Evolutionary conservation across 2,797 vertebrate genomes (phyloP).

Genomic region (Pangasius djambal): DNA sequence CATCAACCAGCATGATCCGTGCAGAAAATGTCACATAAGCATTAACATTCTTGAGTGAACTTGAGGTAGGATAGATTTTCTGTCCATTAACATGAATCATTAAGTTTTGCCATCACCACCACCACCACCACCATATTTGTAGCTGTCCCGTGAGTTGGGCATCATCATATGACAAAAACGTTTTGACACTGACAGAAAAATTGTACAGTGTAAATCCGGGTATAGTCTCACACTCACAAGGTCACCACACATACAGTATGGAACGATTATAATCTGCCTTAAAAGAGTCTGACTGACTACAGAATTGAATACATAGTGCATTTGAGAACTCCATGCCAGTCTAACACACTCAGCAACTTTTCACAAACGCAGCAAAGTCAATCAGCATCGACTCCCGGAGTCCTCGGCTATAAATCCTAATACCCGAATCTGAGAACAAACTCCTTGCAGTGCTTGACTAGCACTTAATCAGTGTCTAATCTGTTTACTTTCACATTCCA

Average conservation of each 20-base stretch:
- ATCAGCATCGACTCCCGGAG: slow-evolving; percentile 14
- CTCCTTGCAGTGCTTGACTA: slow-evolving; percentile 37
- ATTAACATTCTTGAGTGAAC: background rate
- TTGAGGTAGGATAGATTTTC: background rate
- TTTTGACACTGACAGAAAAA: background rate
- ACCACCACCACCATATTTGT: background rate
- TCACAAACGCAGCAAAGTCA: slow-evolving; percentile 13
- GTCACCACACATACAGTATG: background rate
- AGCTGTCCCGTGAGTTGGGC: background rate
- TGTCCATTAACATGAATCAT: background rate
- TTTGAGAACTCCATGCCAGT: background rate
- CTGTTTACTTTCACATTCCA: slow-evolving; percentile 51
- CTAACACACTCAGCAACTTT: slow-evolving; percentile 7
- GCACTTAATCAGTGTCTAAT: slow-evolving; percentile 62
- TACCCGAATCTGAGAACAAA: slow-evolving; percentile 36
- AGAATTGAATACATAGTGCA: background rate
- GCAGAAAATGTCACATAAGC: background rate
- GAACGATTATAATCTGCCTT: background rate
- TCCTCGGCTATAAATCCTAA: slow-evolving; percentile 22
- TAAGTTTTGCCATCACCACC: background rate
- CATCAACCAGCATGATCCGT: background rate
- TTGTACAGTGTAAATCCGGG: background rate
- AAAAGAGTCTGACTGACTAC: too few species aligned
- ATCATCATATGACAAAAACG: background rate
- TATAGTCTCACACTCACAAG: background rate